These are phyloP conservation scores for Turritopsis dohrnii DNA, from an alignment of 30 jellyfish, hydroid and myxozoan species.

Conservation along the genomic window DNA sequence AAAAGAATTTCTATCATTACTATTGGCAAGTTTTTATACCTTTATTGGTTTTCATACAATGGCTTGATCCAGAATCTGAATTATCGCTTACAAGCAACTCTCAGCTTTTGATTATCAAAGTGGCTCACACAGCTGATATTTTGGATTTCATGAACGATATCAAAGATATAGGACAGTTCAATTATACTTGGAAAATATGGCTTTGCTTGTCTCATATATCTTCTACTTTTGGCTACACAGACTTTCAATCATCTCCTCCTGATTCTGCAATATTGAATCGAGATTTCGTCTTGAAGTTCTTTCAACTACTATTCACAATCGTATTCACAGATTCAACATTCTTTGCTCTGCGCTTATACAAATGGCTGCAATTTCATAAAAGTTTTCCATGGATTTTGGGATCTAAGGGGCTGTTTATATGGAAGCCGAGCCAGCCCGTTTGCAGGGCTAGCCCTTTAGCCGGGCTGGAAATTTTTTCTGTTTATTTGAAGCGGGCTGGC, in stretches of 20 bases:
- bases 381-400: neutral
- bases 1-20: neutral
- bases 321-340: neutral
- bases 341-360: neutral
- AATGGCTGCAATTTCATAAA: neutral
- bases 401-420: too few species aligned
- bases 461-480: too few species aligned
- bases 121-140: neutral
- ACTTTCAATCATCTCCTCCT: too few species aligned
- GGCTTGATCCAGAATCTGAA: neutral
- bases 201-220: neutral
- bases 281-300: too few species aligned
- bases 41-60: neutral
- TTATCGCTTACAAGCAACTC: neutral
- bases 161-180: neutral
- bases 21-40: neutral
- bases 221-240: too few species aligned
- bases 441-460: too few species aligned
- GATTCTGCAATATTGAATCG: too few species aligned
- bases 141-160: neutral
- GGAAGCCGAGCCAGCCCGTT: too few species aligned
- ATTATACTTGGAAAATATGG: neutral
- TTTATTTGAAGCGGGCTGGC: too few species aligned
- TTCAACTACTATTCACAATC: neutral
- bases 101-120: neutral